Percentiles rank a stretch among this genome's conserved stretches.
Evolutionary conservation across 2,113 vertebrate genomes (phyloP).

Genomic region (Pipra filicauda): DNA sequence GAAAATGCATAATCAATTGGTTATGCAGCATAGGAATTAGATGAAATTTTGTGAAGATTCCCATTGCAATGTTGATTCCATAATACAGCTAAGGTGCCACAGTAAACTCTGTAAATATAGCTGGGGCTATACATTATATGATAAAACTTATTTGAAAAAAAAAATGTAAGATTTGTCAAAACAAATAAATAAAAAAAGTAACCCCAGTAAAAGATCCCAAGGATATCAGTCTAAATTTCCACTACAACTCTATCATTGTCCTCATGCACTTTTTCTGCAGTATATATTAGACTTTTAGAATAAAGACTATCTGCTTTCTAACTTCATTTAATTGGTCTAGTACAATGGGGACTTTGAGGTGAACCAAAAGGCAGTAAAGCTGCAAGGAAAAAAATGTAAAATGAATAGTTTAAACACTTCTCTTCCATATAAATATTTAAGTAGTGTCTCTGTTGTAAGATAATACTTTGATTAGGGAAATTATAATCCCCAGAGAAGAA

Average conservation of each 20-base stretch:
- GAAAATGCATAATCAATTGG: constrained; percentile 48
- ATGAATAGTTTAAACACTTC: neutral
- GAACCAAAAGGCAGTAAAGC: neutral
- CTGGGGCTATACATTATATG: neutral
- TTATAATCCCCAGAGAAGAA: neutral
- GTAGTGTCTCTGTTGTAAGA: neutral
- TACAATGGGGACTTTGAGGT: neutral
- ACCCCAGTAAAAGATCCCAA: accelerated
- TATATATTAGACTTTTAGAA: neutral
- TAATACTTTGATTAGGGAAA: neutral
- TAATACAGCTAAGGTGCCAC: neutral
- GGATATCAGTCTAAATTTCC: neutral
- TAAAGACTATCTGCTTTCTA: neutral
- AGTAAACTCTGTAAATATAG: neutral
- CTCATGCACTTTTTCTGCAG: neutral
- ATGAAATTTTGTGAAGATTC: constrained; percentile 18
- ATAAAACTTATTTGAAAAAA: neutral
- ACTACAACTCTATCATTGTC: neutral
- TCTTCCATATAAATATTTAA: neutral
- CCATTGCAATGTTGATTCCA: neutral
- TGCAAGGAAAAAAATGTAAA: neutral
- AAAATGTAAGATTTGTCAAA: neutral
- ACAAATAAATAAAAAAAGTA: neutral
- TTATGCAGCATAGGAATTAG: constrained; percentile 39
- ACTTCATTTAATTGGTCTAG: neutral